These are phyloP conservation scores for Champsocephalus gunnari DNA, from an alignment of 2,797 vertebrate species.

Conservation along the genomic window DNA sequence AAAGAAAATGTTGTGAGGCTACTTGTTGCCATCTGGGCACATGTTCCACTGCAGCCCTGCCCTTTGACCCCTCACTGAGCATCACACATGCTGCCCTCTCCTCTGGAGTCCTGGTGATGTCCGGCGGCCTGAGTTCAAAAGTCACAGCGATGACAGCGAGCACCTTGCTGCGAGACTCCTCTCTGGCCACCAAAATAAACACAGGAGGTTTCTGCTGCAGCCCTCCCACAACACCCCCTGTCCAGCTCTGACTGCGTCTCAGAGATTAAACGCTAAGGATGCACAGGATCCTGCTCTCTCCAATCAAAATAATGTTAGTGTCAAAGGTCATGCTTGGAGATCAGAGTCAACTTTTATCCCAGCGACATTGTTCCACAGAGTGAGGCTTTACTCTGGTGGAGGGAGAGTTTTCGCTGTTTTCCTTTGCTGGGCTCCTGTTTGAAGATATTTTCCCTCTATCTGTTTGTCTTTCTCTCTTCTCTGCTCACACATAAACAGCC, in stretches of 20 bases:
- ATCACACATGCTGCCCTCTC: slow-evolving; percentile 71
- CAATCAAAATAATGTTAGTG: slow-evolving; percentile 82
- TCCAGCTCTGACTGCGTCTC: slow-evolving; percentile 59
- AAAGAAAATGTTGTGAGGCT: slow-evolving; percentile 24
- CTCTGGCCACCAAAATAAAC: slow-evolving; percentile 84
- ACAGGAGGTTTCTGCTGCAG: slow-evolving; percentile 65
- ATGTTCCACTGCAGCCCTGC: slow-evolving; percentile 69
- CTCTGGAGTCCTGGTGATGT: slow-evolving; percentile 73
- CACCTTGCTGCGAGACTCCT: slow-evolving; percentile 84
- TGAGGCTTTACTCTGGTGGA: slow-evolving; percentile 66
- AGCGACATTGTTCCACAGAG: slow-evolving; percentile 69
- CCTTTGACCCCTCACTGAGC: slow-evolving; percentile 73
- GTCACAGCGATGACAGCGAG: slow-evolving; percentile 86
- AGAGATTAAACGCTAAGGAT: slow-evolving; percentile 78
- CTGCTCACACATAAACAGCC: slow-evolving; percentile 61
- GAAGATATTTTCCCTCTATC: slow-evolving; percentile 72
- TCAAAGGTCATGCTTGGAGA: slow-evolving; percentile 74
- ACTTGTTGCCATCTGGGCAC: slow-evolving; percentile 71
- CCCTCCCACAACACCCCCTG: slow-evolving; percentile 68
- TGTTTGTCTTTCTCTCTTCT: slow-evolving; percentile 53
- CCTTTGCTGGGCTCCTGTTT: slow-evolving; percentile 81
- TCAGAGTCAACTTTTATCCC: slow-evolving; percentile 82
- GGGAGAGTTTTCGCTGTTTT: slow-evolving; percentile 84
- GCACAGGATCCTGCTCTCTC: slow-evolving; percentile 67
- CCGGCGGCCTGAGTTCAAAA: slow-evolving; percentile 78